These are phyloP conservation scores for Nesogale talazaci DNA, from an alignment of 2,113 vertebrate genomes.

Conservation along the genomic window DNA sequence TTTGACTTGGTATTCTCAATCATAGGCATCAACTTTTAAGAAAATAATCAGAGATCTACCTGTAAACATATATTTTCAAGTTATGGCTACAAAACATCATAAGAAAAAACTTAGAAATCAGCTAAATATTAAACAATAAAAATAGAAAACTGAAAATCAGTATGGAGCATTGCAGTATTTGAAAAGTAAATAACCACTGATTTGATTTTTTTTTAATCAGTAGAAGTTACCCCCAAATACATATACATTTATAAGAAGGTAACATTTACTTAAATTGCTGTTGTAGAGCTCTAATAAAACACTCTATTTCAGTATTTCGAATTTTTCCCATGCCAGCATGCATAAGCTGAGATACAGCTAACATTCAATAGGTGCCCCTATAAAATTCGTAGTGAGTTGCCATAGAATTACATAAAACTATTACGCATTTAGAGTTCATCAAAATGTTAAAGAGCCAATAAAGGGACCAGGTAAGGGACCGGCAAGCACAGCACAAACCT, in stretches of 20 bases:
- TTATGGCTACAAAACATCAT: not conserved
- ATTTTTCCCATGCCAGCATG: not conserved
- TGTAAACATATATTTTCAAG: not conserved
- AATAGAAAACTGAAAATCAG: not conserved
- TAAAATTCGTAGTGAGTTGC: not conserved
- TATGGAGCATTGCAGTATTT: not conserved
- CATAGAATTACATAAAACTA: constrained; percentile 18
- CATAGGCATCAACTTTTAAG: constrained; percentile 24
- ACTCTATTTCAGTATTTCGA: not conserved
- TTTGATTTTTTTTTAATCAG: not conserved
- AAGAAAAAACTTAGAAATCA: constrained; percentile 21
- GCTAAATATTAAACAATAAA: constrained; percentile 1
- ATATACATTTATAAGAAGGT: not conserved
- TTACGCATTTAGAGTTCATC: not conserved
- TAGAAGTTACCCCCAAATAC: not conserved
- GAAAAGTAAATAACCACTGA: not conserved
- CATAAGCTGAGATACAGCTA: constrained; percentile 16
- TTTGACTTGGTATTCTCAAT: not conserved
- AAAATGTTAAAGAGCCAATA: not conserved
- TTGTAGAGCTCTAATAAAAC: not conserved
- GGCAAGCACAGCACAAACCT: not conserved
- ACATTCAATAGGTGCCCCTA: not conserved
- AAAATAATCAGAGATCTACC: constrained; percentile 24
- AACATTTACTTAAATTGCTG: not conserved
- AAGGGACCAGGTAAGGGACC: not conserved